Base-by-base conservation (phyloP, 2,113 vertebrate species). In the Otus sunia region DNA sequence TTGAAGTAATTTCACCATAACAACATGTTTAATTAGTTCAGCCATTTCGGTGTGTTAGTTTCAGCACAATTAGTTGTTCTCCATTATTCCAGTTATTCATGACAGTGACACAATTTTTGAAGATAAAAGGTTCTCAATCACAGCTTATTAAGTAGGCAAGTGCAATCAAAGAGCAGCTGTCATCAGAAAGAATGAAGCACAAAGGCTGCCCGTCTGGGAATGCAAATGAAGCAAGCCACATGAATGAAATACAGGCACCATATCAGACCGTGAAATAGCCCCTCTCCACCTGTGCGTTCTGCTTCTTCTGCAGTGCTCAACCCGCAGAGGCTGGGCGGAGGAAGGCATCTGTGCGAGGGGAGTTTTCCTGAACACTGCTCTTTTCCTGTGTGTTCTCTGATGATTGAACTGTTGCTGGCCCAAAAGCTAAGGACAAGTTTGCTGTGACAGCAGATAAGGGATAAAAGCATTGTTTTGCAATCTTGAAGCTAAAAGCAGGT, bases 271-370 rank as follows among this genome's bases (percentile, higher is more conserved):
- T 30, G 76, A n/a, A 52, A 62, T 0, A 26, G 36, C 59, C 15
- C 14, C 63, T 88, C 39, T 78, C 39, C 15, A 17, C 19, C 59
- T 25, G 12, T 0, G 1, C 0, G 0, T 25, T 55, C 30, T 25
- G 37, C 41, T 71, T 34, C 41, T 53, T n/a, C 37, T 2, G 1
- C 23, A 0, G 1, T 15, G 11, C 29, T 72, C 15, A 13, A 7
- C n/a, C 15, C 1, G 0, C 23, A 69, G 58, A 59, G 34, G 12
- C 49, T 25, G 49, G 23, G 12, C 81, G 56, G 39, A 41, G 39
- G 43, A 43, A 27, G 53, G 11, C 20, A 36, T 4, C 10, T 2
- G 1, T 32, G 15, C 2, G 2, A 52, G 22, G 11, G 14, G 29
- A 47, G 18, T 23, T 79, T 26, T 82, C 43, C 41, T n/a, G 22